A percentile compares a stretch with the other conserved stretches of the same genome.
Conservation (phyloP, 2,888 invertebrate genomes). For the Ichneumoninae sp. region DNA sequence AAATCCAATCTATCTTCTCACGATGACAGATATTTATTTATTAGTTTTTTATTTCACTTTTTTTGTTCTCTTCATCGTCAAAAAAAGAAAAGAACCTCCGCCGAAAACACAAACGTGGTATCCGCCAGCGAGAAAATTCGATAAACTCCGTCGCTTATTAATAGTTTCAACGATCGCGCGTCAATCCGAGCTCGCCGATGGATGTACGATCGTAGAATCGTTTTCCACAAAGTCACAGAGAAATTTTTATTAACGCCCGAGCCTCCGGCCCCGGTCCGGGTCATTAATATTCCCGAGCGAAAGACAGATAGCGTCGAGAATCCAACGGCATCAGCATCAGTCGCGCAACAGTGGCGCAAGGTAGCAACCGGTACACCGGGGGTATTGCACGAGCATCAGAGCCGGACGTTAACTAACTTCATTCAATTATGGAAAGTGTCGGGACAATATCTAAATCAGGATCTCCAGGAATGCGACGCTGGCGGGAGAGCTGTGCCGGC, state of each 20-base stretch:
- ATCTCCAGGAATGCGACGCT: slow-evolving; percentile 25
- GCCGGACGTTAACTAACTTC: slow-evolving; percentile 39
- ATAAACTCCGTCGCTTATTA: not conserved
- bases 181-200: not conserved
- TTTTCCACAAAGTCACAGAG: not conserved
- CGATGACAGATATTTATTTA: not conserved
- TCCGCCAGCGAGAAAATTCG: not conserved
- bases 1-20: not conserved
- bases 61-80: not conserved
- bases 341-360: not conserved
- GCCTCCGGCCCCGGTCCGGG: not conserved
- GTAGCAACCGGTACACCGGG: not conserved
- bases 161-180: not conserved
- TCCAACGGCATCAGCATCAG: slow-evolving; percentile 1
- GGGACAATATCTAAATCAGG: slow-evolving; percentile 56
- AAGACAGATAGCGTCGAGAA: slow-evolving; percentile 5
- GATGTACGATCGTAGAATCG: slow-evolving; percentile 1
- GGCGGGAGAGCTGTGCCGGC: slow-evolving; percentile 6
- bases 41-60: not conserved
- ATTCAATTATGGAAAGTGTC: slow-evolving; percentile 58
- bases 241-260: slow-evolving; percentile 16
- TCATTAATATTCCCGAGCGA: slow-evolving; percentile 5
- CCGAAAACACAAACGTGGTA: not conserved
- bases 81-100: not conserved
- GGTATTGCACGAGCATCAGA: not conserved